phyloP scores from a whole-genome alignment of 1,140 invertebrate species.

The Fopius arisanus region DNA sequence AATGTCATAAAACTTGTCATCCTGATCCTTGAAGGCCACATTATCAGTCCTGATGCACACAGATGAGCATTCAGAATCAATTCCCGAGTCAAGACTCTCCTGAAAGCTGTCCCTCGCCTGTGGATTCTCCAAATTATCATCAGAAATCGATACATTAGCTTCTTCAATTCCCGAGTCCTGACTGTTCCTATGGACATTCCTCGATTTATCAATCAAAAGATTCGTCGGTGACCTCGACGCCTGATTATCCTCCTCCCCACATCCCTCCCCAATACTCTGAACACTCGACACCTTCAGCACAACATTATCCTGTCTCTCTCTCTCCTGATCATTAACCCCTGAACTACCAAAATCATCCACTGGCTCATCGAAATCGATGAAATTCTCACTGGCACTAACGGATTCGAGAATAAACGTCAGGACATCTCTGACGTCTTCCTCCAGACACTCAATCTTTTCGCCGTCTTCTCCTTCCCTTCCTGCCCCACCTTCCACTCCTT shows the following conservation, averaged over 20 bases:
- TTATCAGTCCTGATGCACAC: constrained; percentile 36
- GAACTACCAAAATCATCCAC: too few species aligned
- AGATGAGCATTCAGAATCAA: constrained; percentile 49
- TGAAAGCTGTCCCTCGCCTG: constrained; percentile 37
- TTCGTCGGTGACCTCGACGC: constrained; percentile 31
- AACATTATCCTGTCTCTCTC: constrained; percentile 7
- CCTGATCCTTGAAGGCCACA: constrained; percentile 17
- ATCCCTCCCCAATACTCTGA: not conserved
- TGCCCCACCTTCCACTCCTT: not conserved
- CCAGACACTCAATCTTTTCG: not conserved
- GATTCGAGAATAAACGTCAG: not conserved
- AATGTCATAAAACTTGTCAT: constrained; percentile 20
- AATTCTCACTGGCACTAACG: constrained; percentile 32
- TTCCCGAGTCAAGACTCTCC: constrained; percentile 45
- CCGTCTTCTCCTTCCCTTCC: too few species aligned
- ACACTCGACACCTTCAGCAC: not conserved
- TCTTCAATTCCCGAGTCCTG: constrained; percentile 42
- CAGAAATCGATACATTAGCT: constrained; percentile 29
- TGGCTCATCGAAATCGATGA: constrained; percentile 20
- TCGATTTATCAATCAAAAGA: constrained; percentile 39
- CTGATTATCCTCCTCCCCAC: constrained; percentile 29
- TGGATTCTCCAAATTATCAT: constrained; percentile 25
- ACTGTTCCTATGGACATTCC: constrained; percentile 37
- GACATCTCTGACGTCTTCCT: not conserved
- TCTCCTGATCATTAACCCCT: constrained; percentile 14